Conservation (phyloP, 2,888 invertebrate genomes). For the Drosophila putrida region DNA sequence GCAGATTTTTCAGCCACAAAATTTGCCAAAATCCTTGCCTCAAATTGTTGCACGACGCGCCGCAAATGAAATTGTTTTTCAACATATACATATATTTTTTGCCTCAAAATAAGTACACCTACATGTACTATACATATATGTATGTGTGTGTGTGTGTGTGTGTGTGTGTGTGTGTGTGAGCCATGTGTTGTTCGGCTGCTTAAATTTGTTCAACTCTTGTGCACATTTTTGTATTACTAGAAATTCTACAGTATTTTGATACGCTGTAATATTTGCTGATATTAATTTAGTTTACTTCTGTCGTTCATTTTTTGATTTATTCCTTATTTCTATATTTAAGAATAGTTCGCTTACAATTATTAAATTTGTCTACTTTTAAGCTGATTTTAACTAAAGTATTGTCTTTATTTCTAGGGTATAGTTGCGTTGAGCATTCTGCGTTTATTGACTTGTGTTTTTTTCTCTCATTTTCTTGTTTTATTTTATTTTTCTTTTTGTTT, state of each 20-base stretch:
- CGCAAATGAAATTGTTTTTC: conserved; percentile 60
- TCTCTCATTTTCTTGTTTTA: conserved; percentile 7
- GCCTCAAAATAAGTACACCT: conserved; percentile 36
- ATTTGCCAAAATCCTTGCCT: conserved; percentile 38
- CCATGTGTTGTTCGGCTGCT: conserved; percentile 41
- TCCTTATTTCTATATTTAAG: background rate
- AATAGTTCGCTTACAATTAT: too few relatives aligned
- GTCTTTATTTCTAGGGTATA: conserved; percentile 21
- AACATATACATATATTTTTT: conserved; percentile 31
- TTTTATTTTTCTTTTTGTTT: conserved; percentile 16
- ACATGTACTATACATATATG: conserved; percentile 13
- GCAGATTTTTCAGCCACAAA: conserved; percentile 44
- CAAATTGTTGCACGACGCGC: conserved; percentile 50
- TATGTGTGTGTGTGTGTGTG: background rate
- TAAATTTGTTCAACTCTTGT: conserved; percentile 44
- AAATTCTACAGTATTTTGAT: conserved; percentile 7
- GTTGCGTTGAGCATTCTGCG: background rate
- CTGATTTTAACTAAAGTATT: background rate
- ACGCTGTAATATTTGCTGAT: background rate
- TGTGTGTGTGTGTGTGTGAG: conserved; percentile 14
- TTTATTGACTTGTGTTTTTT: conserved; percentile 40
- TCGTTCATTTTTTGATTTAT: background rate
- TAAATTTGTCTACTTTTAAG: background rate
- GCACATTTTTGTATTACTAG: conserved; percentile 18
- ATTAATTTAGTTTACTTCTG: background rate